Conservation (phyloP, 1,140 invertebrate genomes). For the Calosoma granatense region DNA sequence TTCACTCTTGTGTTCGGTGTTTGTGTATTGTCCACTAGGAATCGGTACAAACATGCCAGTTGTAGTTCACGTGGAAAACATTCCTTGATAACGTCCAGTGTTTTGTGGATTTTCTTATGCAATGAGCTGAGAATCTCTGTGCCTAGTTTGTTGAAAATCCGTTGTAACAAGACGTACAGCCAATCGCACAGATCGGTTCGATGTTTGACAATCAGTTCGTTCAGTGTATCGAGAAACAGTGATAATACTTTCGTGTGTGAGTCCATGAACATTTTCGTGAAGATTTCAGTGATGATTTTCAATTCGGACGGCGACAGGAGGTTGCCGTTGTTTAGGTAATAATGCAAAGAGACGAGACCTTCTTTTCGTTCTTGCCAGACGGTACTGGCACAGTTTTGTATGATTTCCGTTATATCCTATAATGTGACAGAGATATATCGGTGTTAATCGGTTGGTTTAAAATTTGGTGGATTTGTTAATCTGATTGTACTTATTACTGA, state of each 20-base stretch:
- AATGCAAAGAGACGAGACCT: constrained; percentile 70
- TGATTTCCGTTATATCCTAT: constrained; percentile 81
- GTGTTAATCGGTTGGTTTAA: too few species aligned
- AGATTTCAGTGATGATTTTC: constrained; percentile 76
- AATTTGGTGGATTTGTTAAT: not conserved
- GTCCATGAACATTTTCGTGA: constrained; percentile 95
- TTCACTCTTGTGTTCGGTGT: constrained; percentile 82
- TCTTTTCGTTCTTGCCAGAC: constrained; percentile 90
- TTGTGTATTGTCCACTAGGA: constrained; percentile 81
- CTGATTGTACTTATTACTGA: not conserved
- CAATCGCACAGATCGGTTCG: constrained; percentile 79
- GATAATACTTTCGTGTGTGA: constrained; percentile 94
- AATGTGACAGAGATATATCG: constrained; percentile 15
- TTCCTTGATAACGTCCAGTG: constrained; percentile 75
- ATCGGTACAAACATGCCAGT: constrained; percentile 49
- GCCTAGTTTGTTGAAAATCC: constrained; percentile 77
- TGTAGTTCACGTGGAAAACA: constrained; percentile 50
- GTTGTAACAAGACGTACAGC: constrained; percentile 75
- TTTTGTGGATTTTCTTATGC: constrained; percentile 78
- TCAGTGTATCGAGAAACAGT: constrained; percentile 83
- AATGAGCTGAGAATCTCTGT: constrained; percentile 82
- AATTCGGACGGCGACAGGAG: constrained; percentile 60
- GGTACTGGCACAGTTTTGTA: constrained; percentile 73
- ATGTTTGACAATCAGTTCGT: constrained; percentile 82
- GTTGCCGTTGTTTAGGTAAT: constrained; percentile 61